Conservation (phyloP, 2,797 vertebrate species). For the Sebastolobus alascanus region DNA sequence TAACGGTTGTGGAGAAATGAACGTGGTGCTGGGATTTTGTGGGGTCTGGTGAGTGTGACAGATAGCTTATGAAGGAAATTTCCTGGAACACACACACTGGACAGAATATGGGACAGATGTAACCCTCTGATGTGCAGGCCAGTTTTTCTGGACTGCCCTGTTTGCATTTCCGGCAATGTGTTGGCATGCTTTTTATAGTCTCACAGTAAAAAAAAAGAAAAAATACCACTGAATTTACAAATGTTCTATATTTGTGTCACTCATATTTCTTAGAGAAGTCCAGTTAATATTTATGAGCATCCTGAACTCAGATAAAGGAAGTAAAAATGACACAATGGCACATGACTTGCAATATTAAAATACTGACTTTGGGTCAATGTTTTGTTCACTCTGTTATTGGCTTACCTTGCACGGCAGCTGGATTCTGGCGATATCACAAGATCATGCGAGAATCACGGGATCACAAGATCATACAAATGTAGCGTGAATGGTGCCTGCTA, state of each 20-base stretch:
- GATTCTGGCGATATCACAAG: too few species aligned
- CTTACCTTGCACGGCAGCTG: too few species aligned
- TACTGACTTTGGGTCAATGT: too few species aligned
- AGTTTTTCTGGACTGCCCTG: neutral
- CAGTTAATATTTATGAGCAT: neutral
- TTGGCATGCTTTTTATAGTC: neutral
- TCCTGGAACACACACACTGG: slow-evolving; percentile 11
- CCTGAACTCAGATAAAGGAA: neutral
- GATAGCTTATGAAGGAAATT: slow-evolving; percentile 22
- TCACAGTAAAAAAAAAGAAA: neutral
- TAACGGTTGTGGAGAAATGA: neutral
- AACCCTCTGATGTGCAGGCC: slow-evolving; percentile 9
- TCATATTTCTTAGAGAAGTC: neutral
- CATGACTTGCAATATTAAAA: too few species aligned
- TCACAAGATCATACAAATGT: too few species aligned
- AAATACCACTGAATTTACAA: neutral
- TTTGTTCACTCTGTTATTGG: too few species aligned
- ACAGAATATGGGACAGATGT: slow-evolving; percentile 16
- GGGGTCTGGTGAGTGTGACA: slow-evolving; percentile 4
- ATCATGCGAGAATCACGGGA: too few species aligned
- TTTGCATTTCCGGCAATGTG: slow-evolving; percentile 4
- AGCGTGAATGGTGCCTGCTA: too few species aligned
- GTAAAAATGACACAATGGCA: neutral
- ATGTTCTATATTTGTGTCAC: fast-evolving
- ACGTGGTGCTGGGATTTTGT: neutral